Percentiles rank a stretch among this genome's conserved stretches.
Conservation (phyloP, 2,888 invertebrate species). For the Tetheella fluctuosa region DNA sequence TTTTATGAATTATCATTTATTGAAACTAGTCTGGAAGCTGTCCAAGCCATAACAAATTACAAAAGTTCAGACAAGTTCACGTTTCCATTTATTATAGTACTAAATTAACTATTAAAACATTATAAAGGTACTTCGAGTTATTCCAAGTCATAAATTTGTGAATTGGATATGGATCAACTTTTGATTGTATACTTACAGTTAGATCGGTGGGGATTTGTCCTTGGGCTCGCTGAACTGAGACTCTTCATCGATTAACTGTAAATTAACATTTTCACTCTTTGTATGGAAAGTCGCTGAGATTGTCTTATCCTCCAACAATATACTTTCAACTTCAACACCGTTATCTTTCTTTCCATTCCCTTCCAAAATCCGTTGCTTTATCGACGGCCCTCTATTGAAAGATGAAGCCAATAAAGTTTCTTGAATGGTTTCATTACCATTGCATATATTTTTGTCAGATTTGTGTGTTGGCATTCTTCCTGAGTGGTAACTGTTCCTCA, state of each 20-base stretch:
- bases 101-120: background rate
- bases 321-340: constrained; percentile 84
- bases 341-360: constrained; percentile 75
- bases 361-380: constrained; percentile 67
- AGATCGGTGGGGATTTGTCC: constrained; percentile 55
- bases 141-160: background rate
- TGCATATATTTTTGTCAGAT: constrained; percentile 87
- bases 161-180: constrained; percentile 3
- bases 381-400: constrained; percentile 80
- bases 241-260: constrained; percentile 75
- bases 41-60: background rate
- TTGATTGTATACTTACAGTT: constrained; percentile 57
- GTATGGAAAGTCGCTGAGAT: constrained; percentile 67
- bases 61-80: background rate
- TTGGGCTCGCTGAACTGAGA: constrained; percentile 65
- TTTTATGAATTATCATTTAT: background rate
- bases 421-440: constrained; percentile 90
- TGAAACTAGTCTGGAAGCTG: background rate
- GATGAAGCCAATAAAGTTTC: constrained; percentile 85
- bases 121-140: constrained; percentile 4
- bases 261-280: constrained; percentile 67
- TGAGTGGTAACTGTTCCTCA: constrained; percentile 78
- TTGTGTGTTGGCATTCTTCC: constrained; percentile 78
- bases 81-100: constrained; percentile 1
- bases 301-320: constrained; percentile 77